Conservation (phyloP, 2,888 invertebrate genomes). For the Pristionchus fissidentatus region DNA sequence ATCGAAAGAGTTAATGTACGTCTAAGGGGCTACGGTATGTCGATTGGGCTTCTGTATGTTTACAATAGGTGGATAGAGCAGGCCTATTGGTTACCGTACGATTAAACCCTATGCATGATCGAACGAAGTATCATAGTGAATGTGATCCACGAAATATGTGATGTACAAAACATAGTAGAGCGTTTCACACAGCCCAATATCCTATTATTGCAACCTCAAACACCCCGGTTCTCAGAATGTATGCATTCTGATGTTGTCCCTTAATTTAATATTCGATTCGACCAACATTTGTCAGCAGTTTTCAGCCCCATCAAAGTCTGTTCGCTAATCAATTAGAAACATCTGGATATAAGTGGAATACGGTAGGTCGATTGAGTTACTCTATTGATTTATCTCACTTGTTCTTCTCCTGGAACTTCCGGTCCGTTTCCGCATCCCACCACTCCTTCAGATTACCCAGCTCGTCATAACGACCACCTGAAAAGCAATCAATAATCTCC, state of each 20-base stretch:
- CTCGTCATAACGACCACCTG: constrained; percentile 71
- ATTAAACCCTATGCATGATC: neutral
- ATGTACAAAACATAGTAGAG: too few relatives aligned
- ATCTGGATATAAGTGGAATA: too few relatives aligned
- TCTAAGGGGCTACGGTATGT: neutral
- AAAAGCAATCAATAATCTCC: constrained; percentile 1
- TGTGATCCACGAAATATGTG: too few relatives aligned
- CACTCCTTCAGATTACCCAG: constrained; percentile 73
- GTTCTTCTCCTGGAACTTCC: constrained; percentile 68
- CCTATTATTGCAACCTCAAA: too few relatives aligned
- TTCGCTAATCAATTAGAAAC: neutral
- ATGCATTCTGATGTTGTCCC: too few relatives aligned
- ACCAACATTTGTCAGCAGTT: neutral
- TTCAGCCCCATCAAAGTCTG: neutral
- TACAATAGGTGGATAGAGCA: too few relatives aligned
- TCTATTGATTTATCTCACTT: constrained; percentile 47
- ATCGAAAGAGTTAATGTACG: neutral
- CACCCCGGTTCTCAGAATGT: too few relatives aligned
- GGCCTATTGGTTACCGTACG: too few relatives aligned
- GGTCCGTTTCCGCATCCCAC: constrained; percentile 73
- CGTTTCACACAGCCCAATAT: too few relatives aligned
- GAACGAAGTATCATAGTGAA: neutral
- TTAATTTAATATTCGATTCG: too few relatives aligned
- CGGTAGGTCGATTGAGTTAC: too few relatives aligned
- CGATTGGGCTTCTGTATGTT: neutral